Evolutionary conservation across 2,797 vertebrate species (phyloP).

Genomic region (Mareca strepera): DNA sequence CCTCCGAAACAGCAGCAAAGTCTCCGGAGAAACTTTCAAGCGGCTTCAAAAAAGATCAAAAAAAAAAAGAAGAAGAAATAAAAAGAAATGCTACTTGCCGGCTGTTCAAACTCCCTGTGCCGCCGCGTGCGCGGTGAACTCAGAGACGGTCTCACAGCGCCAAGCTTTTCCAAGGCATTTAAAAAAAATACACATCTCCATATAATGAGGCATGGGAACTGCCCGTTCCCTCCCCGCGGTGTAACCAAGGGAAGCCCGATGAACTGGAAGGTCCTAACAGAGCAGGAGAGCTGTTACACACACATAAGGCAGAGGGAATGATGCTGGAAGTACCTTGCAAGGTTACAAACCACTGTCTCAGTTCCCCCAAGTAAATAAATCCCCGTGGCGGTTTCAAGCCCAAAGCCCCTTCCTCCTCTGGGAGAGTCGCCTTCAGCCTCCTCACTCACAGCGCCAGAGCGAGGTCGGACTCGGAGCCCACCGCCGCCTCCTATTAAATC

Average conservation of each 20-base stretch:
- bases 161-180: conserved; percentile 26
- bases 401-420: not conserved
- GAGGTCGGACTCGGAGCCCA: not conserved
- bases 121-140: not conserved
- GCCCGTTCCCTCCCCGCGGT: not conserved
- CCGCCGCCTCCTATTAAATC: not conserved
- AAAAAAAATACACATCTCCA: not conserved
- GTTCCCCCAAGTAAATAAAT: not conserved
- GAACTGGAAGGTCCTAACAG: not conserved
- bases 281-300: not conserved
- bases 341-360: not conserved
- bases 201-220: not conserved
- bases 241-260: not conserved
- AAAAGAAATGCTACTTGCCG: not conserved
- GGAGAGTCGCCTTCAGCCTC: not conserved
- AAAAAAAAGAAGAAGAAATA: accelerated
- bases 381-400: not conserved
- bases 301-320: not conserved
- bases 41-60: not conserved
- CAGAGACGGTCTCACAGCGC: not conserved
- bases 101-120: not conserved
- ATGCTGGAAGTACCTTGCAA: not conserved
- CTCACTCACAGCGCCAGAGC: not conserved
- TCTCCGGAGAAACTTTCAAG: not conserved
- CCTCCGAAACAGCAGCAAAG: not conserved